A percentile compares a stretch with the other conserved stretches of the same genome.
Conservation (phyloP, 2,888 invertebrate genomes). For the Carcina quercana region DNA sequence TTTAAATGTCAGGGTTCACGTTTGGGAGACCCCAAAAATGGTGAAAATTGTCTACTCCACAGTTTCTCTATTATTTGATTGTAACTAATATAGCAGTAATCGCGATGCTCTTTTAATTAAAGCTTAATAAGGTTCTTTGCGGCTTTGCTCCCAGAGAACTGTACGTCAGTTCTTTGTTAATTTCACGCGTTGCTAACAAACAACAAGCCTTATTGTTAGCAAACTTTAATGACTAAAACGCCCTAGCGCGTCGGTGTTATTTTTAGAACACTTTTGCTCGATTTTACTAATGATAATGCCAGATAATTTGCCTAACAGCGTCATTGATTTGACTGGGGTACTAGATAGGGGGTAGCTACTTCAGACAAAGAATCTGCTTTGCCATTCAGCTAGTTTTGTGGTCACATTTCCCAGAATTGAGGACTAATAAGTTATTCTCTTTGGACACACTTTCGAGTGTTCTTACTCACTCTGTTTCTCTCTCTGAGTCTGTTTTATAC, state of each 20-base stretch:
- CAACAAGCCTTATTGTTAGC: conserved; percentile 9
- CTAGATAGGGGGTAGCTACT: no score
- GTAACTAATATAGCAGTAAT: conserved; percentile 55
- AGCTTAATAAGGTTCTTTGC: conserved; percentile 48
- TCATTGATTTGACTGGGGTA: no score
- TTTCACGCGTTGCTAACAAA: conserved; percentile 13
- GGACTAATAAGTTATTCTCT: no score
- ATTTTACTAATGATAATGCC: conserved; percentile 9
- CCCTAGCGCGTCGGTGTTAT: conserved; percentile 6
- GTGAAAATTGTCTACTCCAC: conserved; percentile 16
- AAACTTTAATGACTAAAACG: conserved; percentile 7
- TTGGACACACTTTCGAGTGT: no score
- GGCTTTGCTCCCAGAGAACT: conserved; percentile 27
- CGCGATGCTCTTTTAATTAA: conserved; percentile 58
- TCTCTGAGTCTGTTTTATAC: no score
- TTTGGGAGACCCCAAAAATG: no score
- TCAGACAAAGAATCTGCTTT: no score
- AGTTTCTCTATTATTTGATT: conserved; percentile 30
- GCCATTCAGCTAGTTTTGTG: no score
- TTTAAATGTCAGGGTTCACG: no score
- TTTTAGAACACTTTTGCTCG: conserved; percentile 19
- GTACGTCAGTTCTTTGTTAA: conserved; percentile 25
- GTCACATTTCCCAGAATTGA: no score
- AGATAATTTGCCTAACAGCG: no score
- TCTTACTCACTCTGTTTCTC: no score